These are phyloP conservation scores for Mionectes macconnelli DNA, from an alignment of 2,113 vertebrate genomes.

Conservation along the genomic window DNA sequence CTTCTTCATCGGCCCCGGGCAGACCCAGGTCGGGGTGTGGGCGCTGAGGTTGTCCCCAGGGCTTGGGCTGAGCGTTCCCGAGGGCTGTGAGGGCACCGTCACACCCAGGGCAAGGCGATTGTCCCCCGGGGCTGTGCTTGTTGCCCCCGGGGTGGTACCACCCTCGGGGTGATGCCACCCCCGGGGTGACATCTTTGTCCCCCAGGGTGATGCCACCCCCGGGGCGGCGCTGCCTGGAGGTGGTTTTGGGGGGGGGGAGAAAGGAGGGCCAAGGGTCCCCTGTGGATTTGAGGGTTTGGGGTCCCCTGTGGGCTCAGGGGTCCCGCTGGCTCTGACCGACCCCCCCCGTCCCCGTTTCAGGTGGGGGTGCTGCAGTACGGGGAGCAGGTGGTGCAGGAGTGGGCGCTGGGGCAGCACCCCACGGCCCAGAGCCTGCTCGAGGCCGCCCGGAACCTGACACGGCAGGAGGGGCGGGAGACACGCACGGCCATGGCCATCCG, in stretches of 20 bases:
- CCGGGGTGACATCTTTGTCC: rapidly evolving
- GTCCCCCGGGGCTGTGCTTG: no score
- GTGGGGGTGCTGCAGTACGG: constrained; percentile 94
- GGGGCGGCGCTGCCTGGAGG: neutral
- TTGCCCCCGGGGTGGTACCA: no score
- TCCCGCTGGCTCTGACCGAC: neutral
- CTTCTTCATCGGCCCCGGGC: constrained; percentile 92
- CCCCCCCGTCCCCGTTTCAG: constrained; percentile 61
- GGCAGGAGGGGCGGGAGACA: constrained; percentile 91
- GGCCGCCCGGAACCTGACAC: constrained; percentile 90
- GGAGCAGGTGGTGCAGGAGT: constrained; percentile 86
- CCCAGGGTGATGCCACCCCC: neutral
- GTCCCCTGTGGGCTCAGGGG: neutral
- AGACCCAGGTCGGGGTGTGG: constrained; percentile 85
- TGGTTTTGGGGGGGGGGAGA: neutral
- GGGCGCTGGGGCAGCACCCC: constrained; percentile 86
- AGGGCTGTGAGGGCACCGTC: neutral
- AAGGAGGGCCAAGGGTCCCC: no score
- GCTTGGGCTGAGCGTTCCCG: rapidly evolving
- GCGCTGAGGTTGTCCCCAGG: rapidly evolving
- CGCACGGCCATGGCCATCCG: constrained; percentile 88
- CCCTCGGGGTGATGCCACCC: neutral
- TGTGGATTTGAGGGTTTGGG: neutral
- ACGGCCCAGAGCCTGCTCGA: constrained; percentile 85
- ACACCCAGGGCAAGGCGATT: no score